Conservation (phyloP, 2,113 vertebrate genomes). For the Hippocampus zosterae region DNA sequence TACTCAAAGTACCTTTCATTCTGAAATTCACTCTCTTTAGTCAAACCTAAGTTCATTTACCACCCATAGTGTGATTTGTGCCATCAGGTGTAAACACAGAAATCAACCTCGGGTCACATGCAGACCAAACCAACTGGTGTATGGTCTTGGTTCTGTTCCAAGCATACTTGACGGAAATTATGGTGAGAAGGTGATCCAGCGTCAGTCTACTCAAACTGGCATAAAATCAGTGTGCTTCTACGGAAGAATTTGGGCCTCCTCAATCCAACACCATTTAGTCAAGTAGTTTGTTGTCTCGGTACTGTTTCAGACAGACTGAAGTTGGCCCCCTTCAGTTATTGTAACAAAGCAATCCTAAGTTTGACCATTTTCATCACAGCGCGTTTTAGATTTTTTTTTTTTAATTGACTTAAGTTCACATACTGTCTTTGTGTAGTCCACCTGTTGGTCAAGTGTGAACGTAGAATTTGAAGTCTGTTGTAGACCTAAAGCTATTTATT, state of each 20-base stretch:
- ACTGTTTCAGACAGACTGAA: neutral
- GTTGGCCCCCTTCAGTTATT: neutral
- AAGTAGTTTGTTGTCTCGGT: neutral
- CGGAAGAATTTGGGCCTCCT: neutral
- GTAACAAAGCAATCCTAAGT: neutral
- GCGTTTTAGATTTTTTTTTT: neutral
- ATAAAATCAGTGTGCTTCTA: neutral
- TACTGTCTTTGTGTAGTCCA: no score
- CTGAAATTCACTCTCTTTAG: neutral
- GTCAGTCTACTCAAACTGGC: neutral
- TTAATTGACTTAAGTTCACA: no score
- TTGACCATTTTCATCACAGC: no score
- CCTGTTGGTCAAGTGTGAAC: no score
- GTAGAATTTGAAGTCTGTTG: no score
- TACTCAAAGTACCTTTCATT: neutral
- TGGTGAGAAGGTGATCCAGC: neutral
- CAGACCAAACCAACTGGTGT: neutral
- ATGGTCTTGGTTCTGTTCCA: neutral
- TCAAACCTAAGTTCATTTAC: neutral
- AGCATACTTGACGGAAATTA: neutral
- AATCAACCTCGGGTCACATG: neutral
- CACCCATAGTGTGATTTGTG: neutral
- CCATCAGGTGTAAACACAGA: neutral
- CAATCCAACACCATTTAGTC: neutral
- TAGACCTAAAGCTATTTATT: no score